These are phyloP conservation scores for Litoditis marina DNA, from an alignment of 2,888 invertebrate genomes.

Conservation along the genomic window DNA sequence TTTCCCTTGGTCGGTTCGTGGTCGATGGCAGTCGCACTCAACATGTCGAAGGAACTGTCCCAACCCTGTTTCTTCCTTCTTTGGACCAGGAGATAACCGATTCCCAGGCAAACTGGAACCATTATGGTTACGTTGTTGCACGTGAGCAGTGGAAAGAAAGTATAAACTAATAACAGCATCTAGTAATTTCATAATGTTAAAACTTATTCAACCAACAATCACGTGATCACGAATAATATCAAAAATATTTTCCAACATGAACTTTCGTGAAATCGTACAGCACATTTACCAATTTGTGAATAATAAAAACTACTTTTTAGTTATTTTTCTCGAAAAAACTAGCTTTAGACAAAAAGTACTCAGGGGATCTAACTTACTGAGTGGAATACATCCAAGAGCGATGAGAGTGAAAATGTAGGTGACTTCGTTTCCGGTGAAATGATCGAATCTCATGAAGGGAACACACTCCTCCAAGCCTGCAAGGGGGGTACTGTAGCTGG, in stretches of 20 bases:
- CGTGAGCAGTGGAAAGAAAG: too few relatives aligned
- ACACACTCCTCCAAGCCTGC: slow-evolving; percentile 80
- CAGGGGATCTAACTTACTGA: slow-evolving; percentile 65
- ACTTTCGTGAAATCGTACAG: too few relatives aligned
- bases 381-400: slow-evolving; percentile 84
- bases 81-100: slow-evolving; percentile 81
- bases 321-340: not conserved
- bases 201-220: too few relatives aligned
- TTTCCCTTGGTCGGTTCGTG: slow-evolving; percentile 15
- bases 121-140: too few relatives aligned
- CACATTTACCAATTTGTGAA: too few relatives aligned
- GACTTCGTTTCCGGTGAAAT: slow-evolving; percentile 81
- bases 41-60: slow-evolving; percentile 67
- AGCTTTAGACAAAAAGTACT: not conserved
- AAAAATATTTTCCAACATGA: too few relatives aligned
- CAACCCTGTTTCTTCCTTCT: slow-evolving; percentile 52
- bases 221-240: too few relatives aligned
- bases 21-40: slow-evolving; percentile 5
- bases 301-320: too few relatives aligned
- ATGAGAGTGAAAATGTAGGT: slow-evolving; percentile 94
- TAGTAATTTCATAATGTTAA: too few relatives aligned
- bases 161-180: too few relatives aligned
- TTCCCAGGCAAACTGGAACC: slow-evolving; percentile 75
- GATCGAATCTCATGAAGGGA: slow-evolving; percentile 85
- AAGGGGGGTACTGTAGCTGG: too few relatives aligned